phyloP scores from a whole-genome alignment of 2,113 vertebrate genomes.

The Channa maculata region DNA sequence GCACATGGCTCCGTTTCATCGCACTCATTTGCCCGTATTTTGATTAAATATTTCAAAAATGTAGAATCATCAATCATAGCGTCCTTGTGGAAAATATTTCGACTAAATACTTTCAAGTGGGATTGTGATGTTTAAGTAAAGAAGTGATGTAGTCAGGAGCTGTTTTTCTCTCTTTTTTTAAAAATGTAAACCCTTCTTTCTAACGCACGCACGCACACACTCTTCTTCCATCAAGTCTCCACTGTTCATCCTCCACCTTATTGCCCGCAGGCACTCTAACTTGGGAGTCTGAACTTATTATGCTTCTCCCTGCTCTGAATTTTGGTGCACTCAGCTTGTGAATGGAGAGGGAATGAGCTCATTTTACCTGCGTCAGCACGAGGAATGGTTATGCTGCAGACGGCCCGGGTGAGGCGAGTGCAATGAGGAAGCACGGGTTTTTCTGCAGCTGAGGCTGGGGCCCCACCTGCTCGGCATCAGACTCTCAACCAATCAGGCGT shows the following conservation, averaged over 20 bases:
- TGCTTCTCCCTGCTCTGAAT: constrained; percentile 60
- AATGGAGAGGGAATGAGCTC: constrained; percentile 63
- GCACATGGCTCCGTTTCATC: too few species aligned
- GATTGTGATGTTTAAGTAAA: constrained; percentile 17
- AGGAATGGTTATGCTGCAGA: constrained; percentile 49
- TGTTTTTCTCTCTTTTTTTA: not conserved
- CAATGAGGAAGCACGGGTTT: constrained; percentile 65
- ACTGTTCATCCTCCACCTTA: constrained; percentile 62
- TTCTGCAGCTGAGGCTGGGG: constrained; percentile 19
- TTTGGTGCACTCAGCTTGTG: constrained; percentile 65
- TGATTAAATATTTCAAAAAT: constrained; percentile 5
- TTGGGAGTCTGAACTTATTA: constrained; percentile 71
- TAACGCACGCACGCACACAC: not conserved
- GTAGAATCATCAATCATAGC: not conserved
- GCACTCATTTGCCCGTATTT: not conserved
- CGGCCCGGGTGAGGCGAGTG: constrained; percentile 41
- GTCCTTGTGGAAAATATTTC: not conserved
- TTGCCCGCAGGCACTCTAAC: constrained; percentile 68
- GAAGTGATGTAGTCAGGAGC: not conserved
- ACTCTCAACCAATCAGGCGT: constrained; percentile 52
- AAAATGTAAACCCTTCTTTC: constrained; percentile 20
- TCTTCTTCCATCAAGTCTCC: constrained; percentile 53
- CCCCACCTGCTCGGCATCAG: constrained; percentile 3
- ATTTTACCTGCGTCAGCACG: constrained; percentile 70
- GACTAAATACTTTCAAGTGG: constrained; percentile 15